Evolutionary conservation across 2,797 vertebrate species (phyloP), one percentile per base, ranked within the genome.

Genomic region (Coranthus polyacanthus): DNA sequence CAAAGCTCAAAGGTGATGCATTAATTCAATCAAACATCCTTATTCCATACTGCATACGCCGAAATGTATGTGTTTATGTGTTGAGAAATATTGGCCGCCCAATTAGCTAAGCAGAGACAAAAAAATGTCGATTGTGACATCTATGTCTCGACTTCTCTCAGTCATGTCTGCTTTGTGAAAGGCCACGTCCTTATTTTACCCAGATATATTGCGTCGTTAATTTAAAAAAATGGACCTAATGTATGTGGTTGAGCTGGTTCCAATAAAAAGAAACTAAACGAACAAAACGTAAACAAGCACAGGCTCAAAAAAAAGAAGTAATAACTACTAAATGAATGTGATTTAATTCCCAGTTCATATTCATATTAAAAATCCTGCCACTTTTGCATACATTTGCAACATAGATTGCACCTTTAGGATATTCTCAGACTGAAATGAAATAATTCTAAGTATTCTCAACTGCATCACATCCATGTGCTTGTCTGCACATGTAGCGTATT

Each of bases 1-100:
- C 34, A 70, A 66, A 71, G 75, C 68, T 76, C 71, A 72, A 43
- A 86, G 68, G 72, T 82, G 73, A 87, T 71, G 72, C 53, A 79
- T 85, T 81, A 70, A 84, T 89, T 87, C 50, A 81, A 79, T 90
- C 68, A 73, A 76, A 72, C 39, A 36, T 18, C 69, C 34, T 37
- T 43, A 49, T 67, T 73, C 18, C 10, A 29, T 49, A 26, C 22
- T 22, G 12, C 21, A 44, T 47, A 12, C 21, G 53, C 6, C 9
- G 32, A 15, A 46, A 12, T 1, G 0, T 39, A 12, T 29, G n/a
- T 60, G 39, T 26, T 52, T 12, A 32, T 43, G 46, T 20, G 15
- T 16, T n/a, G 42, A 34, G 13, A 16, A n/a, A 53, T 45, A 29
- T 21, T 41, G 24, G 11, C 5, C 10, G 22, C 44, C 50, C 38